These are phyloP conservation scores for Phyllostomus hastatus DNA, from an alignment of 2,113 vertebrate genomes.

Conservation along the genomic window DNA sequence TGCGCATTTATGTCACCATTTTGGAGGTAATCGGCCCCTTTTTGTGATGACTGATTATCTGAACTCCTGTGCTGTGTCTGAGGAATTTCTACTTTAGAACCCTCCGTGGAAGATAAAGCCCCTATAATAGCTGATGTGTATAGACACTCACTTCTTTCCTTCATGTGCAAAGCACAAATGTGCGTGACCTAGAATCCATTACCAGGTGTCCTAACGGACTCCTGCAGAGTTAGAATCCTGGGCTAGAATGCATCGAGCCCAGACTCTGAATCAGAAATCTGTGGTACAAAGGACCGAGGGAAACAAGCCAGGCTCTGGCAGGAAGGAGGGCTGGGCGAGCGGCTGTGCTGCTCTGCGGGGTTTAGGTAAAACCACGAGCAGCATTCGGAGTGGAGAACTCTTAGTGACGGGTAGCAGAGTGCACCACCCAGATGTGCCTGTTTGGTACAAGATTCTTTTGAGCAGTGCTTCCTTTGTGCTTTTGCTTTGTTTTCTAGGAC, in stretches of 20 bases:
- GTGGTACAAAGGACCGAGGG: background rate
- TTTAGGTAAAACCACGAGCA: background rate
- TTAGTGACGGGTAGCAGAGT: background rate
- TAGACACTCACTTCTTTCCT: background rate
- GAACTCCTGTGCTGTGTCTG: background rate
- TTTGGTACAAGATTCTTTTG: background rate
- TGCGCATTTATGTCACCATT: background rate
- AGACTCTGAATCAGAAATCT: background rate
- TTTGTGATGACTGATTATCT: background rate
- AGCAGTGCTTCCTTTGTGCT: background rate
- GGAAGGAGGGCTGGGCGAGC: background rate
- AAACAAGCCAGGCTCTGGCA: background rate
- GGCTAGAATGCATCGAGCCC: background rate
- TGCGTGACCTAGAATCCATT: background rate
- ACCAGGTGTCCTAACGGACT: too few relatives aligned
- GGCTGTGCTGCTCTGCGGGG: background rate
- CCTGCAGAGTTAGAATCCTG: too few relatives aligned
- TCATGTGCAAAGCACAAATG: background rate
- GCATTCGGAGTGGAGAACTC: background rate
- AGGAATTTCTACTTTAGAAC: background rate
- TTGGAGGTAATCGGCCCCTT: background rate
- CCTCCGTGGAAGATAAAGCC: background rate
- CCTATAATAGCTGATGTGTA: background rate
- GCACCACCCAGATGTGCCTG: background rate
- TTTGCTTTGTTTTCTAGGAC: background rate